A percentile compares a stretch with the other conserved stretches of the same genome.
Conservation (phyloP, 2,113 vertebrate genomes). For the Microtus pennsylvanicus region DNA sequence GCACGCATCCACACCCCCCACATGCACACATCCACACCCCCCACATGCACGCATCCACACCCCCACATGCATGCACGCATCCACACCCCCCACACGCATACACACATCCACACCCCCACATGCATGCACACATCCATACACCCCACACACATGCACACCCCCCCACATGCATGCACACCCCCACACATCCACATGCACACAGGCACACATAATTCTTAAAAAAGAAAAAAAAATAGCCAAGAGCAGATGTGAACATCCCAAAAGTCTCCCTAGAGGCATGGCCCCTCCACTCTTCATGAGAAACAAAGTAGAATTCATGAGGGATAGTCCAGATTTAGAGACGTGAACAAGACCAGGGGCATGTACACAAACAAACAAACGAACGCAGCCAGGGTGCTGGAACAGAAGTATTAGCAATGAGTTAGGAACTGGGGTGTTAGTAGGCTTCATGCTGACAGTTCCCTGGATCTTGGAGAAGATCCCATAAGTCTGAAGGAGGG, state of each 20-base stretch:
- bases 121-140: too few relatives aligned
- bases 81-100: too few relatives aligned
- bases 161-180: too few relatives aligned
- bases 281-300: slow-evolving; percentile 28
- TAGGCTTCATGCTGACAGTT: background rate
- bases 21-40: too few relatives aligned
- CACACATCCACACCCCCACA: too few relatives aligned
- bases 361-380: background rate
- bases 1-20: accelerated
- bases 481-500: background rate
- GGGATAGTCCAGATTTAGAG: slow-evolving; percentile 38
- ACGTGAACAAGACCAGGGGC: background rate
- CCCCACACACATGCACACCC: too few relatives aligned
- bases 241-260: slow-evolving; percentile 24
- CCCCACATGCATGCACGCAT: too few relatives aligned
- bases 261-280: slow-evolving; percentile 20
- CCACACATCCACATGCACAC: too few relatives aligned
- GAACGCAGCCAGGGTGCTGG: background rate
- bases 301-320: slow-evolving; percentile 54
- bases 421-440: background rate
- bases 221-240: background rate
- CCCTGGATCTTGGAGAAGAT: background rate
- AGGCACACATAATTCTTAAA: background rate
- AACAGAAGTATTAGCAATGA: background rate
- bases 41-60: too few relatives aligned